phyloP scores from a whole-genome alignment of 2,888 invertebrate genomes.

The Kryphioiulus occultus region DNA sequence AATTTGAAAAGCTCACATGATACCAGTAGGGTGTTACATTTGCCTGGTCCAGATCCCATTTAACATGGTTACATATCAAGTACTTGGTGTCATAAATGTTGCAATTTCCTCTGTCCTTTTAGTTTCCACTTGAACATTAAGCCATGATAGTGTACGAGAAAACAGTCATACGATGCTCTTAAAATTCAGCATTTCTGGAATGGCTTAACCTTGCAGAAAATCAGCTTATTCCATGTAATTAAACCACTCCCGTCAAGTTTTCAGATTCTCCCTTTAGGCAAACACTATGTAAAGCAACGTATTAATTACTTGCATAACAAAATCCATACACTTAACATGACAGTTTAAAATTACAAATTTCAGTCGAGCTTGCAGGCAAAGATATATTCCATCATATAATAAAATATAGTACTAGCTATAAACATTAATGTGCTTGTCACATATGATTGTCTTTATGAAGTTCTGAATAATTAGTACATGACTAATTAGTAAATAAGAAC shows the following conservation, averaged over 20 bases:
- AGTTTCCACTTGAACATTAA: neutral
- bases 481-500: no score
- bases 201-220: neutral
- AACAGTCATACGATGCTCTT: neutral
- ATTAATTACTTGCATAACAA: neutral
- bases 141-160: neutral
- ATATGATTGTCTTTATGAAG: no score
- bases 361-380: neutral
- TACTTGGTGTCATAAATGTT: neutral
- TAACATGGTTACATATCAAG: neutral
- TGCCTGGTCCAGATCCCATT: no score
- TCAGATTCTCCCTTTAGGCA: neutral
- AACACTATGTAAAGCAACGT: neutral
- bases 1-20: no score
- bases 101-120: neutral
- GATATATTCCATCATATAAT: neutral
- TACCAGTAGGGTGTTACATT: no score
- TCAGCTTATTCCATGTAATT: conserved; percentile 25
- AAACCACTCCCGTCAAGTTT: neutral
- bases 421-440: no score
- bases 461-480: no score
- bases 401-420: neutral
- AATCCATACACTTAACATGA: neutral
- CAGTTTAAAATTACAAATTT: conserved; percentile 19
- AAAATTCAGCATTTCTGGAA: neutral